Evolutionary conservation across 2,113 vertebrate species (phyloP).

Genomic region (Cyrtonyx montezumae): DNA sequence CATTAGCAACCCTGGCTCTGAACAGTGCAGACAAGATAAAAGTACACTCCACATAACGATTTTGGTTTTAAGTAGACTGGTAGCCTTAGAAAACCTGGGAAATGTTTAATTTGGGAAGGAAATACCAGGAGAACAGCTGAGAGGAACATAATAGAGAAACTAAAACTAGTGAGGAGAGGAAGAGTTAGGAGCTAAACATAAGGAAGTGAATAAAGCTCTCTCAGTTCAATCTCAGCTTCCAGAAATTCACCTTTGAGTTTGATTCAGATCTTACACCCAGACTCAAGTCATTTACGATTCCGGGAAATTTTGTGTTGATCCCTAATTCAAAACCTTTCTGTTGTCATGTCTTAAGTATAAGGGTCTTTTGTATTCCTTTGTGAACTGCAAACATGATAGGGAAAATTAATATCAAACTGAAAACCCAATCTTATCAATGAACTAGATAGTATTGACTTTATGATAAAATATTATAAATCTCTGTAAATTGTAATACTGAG

Average conservation of each 20-base stretch:
- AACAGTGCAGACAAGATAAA: not conserved
- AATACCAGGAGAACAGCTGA: not conserved
- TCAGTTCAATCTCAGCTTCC: not conserved
- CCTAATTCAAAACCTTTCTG: not conserved
- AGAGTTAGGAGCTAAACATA: not conserved
- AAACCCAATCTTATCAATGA: not conserved
- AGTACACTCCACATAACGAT: not conserved
- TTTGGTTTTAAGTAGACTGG: not conserved
- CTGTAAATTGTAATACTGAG: not conserved
- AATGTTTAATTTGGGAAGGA: not conserved
- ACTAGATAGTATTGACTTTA: not conserved
- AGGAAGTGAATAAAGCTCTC: not conserved
- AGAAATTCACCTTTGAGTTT: not conserved
- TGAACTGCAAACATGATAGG: not conserved
- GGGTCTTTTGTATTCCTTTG: not conserved
- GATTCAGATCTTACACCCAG: not conserved
- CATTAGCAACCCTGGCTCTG: not conserved
- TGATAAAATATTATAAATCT: not conserved
- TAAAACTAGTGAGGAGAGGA: not conserved
- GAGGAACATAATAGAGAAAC: not conserved
- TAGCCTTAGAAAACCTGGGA: not conserved
- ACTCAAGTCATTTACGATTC: not conserved
- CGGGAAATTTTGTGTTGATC: not conserved
- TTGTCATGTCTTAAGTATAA: not conserved
- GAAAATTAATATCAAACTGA: not conserved